Evolutionary conservation across 2,888 invertebrate species (phyloP), one percentile per base, ranked within the genome.

Genomic region (Hipparchia sbordonii): DNA sequence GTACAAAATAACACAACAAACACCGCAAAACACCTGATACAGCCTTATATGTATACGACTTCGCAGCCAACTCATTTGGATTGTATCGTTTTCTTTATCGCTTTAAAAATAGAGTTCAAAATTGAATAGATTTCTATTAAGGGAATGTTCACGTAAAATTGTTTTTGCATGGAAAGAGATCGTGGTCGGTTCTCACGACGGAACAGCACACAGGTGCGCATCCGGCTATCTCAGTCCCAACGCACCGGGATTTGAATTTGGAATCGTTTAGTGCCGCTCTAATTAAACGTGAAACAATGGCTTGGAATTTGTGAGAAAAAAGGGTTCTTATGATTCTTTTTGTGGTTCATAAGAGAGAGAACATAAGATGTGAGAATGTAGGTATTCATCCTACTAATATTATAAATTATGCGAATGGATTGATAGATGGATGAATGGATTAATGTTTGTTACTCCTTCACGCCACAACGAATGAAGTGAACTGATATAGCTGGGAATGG

Each of bases 1-100:
- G 85, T 87, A 91, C 89, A 89, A 91, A 91, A 92, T 91, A 91
- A 91, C 88, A 88, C 88, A 88, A 90, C 89, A 92, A 89, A 88
- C 86, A 87, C 84, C 82, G 82, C 85, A 82, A 84, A 82, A 80
- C 82, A 84, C 83, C 84, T 83, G 86, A 84, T 89, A 87, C 82
- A 84, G 85, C 68, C 71, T 66, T 67, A 52, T 70, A 74, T 56
- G 39, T 80, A 81, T 74, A 75, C 54, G 71, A 65, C 68, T 63
- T 67, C 62, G 54, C 54, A 23, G 52, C 8, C 54, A 67, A 56
- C 52, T 46, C 13, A 54, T 66, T 9, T 10, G n/a, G 46, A 39
- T 33, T 2, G 33, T 52, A 71, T 1, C 33, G 10, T 54, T 23
- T 7, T 48, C 62, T 70, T 77, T 78, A 80, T 67, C 0, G 0